Evolutionary conservation across 2,797 vertebrate genomes (phyloP).

Genomic region (Emydoidea blandingii): DNA sequence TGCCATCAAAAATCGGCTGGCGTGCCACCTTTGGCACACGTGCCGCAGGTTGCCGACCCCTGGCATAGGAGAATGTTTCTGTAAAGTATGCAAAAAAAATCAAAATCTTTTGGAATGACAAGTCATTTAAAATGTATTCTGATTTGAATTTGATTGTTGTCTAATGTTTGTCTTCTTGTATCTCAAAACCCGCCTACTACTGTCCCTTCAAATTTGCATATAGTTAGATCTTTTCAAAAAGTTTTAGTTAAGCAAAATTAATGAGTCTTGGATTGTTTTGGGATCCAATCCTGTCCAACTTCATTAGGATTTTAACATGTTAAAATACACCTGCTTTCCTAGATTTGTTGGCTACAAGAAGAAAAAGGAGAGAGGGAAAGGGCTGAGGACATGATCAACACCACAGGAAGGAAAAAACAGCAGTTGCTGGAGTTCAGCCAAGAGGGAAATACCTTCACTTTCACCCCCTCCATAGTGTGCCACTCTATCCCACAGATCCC

Average conservation of each 20-base stretch:
- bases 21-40: too few relatives aligned
- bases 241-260: neutral
- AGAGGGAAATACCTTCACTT: neutral
- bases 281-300: neutral
- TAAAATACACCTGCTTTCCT: accelerated
- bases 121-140: neutral
- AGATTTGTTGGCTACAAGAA: accelerated
- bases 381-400: neutral
- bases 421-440: neutral
- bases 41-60: too few relatives aligned
- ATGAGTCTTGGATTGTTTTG: accelerated
- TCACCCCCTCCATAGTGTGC: neutral
- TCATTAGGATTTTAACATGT: neutral
- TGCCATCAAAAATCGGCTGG: too few relatives aligned
- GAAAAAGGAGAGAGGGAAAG: neutral
- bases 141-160: neutral
- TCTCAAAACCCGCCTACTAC: neutral
- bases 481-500: neutral
- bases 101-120: neutral
- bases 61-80: neutral
- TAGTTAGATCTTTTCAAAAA: neutral
- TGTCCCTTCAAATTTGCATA: neutral
- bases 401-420: neutral
- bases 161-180: neutral
- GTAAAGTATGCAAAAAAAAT: neutral